Conservation (phyloP, 2,888 invertebrate genomes). For the Caenorhabditis doughertyi region DNA sequence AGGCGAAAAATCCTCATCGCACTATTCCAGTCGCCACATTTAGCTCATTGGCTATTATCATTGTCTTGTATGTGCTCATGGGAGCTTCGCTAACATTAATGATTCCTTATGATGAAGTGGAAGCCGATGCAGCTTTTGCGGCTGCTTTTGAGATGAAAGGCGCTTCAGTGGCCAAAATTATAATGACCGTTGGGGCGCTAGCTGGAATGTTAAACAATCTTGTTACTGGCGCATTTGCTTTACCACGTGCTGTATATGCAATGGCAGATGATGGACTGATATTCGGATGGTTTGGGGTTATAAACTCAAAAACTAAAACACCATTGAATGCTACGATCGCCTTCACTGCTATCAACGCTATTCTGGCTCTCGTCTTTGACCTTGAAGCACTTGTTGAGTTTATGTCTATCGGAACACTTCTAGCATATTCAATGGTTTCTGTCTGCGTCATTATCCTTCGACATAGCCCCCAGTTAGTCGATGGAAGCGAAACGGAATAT, state of each 20-base stretch:
- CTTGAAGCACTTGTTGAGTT: slow-evolving; percentile 66
- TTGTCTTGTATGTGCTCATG: slow-evolving; percentile 62
- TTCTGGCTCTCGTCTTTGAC: slow-evolving; percentile 70
- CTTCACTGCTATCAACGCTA: slow-evolving; percentile 65
- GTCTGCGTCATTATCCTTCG: slow-evolving; percentile 52
- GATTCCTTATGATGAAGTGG: slow-evolving; percentile 66
- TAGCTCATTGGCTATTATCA: slow-evolving; percentile 55
- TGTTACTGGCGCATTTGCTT: slow-evolving; percentile 68
- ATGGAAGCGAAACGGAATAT: slow-evolving; percentile 32
- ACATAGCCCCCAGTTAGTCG: slow-evolving; percentile 33
- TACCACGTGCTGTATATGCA: slow-evolving; percentile 71
- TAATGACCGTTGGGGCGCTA: slow-evolving; percentile 66
- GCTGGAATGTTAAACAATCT: slow-evolving; percentile 64
- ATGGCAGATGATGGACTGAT: slow-evolving; percentile 74
- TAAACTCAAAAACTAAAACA: slow-evolving; percentile 64
- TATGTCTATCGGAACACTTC: slow-evolving; percentile 28
- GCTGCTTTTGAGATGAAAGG: slow-evolving; percentile 65
- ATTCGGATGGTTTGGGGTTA: slow-evolving; percentile 68
- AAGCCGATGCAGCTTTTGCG: slow-evolving; percentile 64
- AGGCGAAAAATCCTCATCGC: slow-evolving; percentile 61
- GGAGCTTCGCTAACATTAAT: slow-evolving; percentile 64
- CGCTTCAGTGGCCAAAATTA: slow-evolving; percentile 46
- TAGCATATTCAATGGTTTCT: slow-evolving; percentile 66
- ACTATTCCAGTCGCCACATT: slow-evolving; percentile 67
- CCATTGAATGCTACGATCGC: slow-evolving; percentile 72